Percentiles rank a stretch among this genome's conserved stretches.
phyloP scores from a whole-genome alignment of 2,797 vertebrate species.

The Siniperca undulata region DNA sequence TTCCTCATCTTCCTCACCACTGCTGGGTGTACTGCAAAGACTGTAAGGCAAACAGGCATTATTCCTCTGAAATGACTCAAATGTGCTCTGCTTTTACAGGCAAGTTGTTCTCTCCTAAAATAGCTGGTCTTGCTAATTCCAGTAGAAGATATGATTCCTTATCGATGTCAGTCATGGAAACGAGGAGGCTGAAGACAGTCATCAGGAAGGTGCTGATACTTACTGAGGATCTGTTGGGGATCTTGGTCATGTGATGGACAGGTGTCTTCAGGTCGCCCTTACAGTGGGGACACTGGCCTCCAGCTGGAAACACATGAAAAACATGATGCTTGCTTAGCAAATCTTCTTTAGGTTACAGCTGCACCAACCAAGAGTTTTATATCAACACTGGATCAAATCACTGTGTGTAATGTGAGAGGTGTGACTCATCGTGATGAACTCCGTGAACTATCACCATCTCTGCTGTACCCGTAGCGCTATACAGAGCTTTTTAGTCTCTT shows the following conservation, averaged over 20 bases:
- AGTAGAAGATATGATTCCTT: background rate
- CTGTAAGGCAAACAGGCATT: slow-evolving; percentile 47
- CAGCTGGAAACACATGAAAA: slow-evolving; percentile 37
- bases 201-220: slow-evolving; percentile 28
- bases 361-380: background rate
- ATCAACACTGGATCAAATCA: background rate
- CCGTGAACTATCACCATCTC: no score
- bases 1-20: slow-evolving; percentile 67
- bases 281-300: slow-evolving; percentile 59
- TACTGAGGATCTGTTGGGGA: slow-evolving; percentile 76
- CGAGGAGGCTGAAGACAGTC: background rate
- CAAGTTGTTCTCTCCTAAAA: background rate
- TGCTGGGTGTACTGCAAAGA: slow-evolving; percentile 79
- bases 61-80: background rate
- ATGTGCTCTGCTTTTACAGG: background rate
- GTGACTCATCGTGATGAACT: no score
- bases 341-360: background rate
- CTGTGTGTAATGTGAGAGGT: no score
- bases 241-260: slow-evolving; percentile 42
- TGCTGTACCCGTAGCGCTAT: no score
- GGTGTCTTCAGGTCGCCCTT: slow-evolving; percentile 31
- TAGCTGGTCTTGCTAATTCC: background rate
- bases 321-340: background rate
- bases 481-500: no score
- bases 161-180: background rate